Evolutionary conservation across 2,888 invertebrate genomes (phyloP).

Genomic region (Athalia rosae): DNA sequence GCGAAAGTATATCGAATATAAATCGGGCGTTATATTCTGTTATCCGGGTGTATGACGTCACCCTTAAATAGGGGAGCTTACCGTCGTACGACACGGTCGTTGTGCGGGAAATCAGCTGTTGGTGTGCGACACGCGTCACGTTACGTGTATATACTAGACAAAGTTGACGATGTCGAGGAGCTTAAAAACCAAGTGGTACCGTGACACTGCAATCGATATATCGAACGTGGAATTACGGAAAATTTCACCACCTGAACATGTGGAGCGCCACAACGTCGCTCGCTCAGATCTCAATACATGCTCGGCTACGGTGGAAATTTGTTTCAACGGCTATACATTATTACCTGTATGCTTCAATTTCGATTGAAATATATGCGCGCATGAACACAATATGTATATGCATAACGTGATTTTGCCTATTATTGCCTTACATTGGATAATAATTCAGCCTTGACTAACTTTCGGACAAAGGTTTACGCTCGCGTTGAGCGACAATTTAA

Average conservation of each 20-base stretch:
- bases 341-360: background rate
- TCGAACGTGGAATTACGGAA: constrained; percentile 31
- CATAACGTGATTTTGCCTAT: background rate
- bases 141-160: background rate
- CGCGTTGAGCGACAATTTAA: background rate
- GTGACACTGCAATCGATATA: constrained; percentile 25
- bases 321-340: constrained; percentile 3
- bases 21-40: constrained; percentile 3
- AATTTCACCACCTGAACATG: constrained; percentile 28
- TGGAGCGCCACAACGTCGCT: too few relatives aligned
- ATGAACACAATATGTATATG: background rate
- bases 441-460: background rate
- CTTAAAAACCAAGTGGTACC: constrained; percentile 9
- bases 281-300: constrained; percentile 6
- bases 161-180: constrained; percentile 24
- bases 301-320: background rate
- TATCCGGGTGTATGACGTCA: background rate
- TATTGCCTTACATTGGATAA: constrained; percentile 4
- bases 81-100: too few relatives aligned
- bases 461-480: background rate
- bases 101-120: background rate
- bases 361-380: background rate
- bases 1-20: constrained; percentile 17
- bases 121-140: background rate
- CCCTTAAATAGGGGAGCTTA: too few relatives aligned